Base-by-base conservation (phyloP, 2,888 invertebrate genomes). In the Agrochola macilenta region DNA sequence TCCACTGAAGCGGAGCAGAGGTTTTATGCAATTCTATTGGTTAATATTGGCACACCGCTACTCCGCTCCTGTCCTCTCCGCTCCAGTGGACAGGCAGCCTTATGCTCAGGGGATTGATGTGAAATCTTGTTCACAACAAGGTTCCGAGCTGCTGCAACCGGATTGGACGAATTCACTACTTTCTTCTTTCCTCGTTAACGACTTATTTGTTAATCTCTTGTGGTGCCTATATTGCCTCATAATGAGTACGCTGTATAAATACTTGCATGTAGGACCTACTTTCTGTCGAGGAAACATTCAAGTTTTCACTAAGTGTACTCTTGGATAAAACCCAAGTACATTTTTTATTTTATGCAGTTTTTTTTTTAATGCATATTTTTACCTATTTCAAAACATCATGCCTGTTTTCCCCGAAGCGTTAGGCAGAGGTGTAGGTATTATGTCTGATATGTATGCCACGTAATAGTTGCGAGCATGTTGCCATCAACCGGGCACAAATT, bases 101-200 rank as follows among this genome's bases (percentile, higher is more conserved):
- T 49, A 64, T 69, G 20, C n/a, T n/a, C 43, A 14, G 14, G 8
- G 52, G 7, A 49, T 58, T 60, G 61, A 58, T 52, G 74, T 26
- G 39, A 35, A 69, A 69, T 57, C 39, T 61, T 58, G 43, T 68
- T 64, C 60, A 60, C 8, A 54, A 75, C 82, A 66, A 26, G 57
- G 65, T 83, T 58, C 26, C 14, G 26, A 60, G 23, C 30, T n/a
- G 43, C 39, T 49, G 20, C 9, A 43, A 60, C 57, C 26, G 52
- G 54, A 35, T 69, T 30, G 4, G 12, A 54, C 14, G 30, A 17
- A 26, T 14, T n/a, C 5, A 23, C 30, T 26, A 46, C 66, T 78
- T 63, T 68, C 52, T 78, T 70, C 2, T 58, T 63, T 52, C 58
- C 58, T 69, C 5, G 8, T 30, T n/a, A 11, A 61, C 30, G 7